These are phyloP conservation scores for Hydractinia echinata DNA, from an alignment of 30 jellyfish, hydroid and myxozoan genomes.

Conservation along the genomic window DNA sequence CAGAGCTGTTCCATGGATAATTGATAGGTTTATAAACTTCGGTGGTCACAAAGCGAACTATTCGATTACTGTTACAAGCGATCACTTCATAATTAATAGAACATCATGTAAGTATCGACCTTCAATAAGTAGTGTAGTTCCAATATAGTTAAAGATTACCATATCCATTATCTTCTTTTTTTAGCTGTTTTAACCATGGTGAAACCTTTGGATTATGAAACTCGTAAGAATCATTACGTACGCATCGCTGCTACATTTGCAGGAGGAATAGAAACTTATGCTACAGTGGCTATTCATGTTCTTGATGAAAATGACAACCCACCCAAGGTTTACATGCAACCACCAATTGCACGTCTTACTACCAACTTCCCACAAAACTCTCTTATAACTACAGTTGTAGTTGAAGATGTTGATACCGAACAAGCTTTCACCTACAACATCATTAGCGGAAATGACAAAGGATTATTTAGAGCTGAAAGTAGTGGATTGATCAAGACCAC, in stretches of 20 bases:
- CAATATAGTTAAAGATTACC: neutral
- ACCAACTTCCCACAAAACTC: slow-evolving; percentile 27
- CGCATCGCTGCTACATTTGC: slow-evolving; percentile 22
- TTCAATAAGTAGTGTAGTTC: too few relatives aligned
- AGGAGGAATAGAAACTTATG: slow-evolving; percentile 16
- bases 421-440: slow-evolving; percentile 9
- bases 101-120: slow-evolving; percentile 52
- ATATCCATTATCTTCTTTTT: neutral
- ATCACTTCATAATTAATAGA: slow-evolving; percentile 45
- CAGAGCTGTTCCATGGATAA: slow-evolving; percentile 33
- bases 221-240: slow-evolving; percentile 4
- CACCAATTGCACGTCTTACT: slow-evolving; percentile 29
- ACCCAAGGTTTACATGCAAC: slow-evolving; percentile 42
- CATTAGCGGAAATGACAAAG: slow-evolving; percentile 15
- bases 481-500: slow-evolving; percentile 19
- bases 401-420: slow-evolving; percentile 21
- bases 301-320: slow-evolving; percentile 75
- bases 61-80: slow-evolving; percentile 43
- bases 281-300: slow-evolving; percentile 42
- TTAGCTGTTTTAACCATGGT: slow-evolving; percentile 26
- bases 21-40: slow-evolving; percentile 31
- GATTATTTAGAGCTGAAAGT: neutral
- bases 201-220: slow-evolving; percentile 52
- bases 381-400: neutral
- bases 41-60: slow-evolving; percentile 58